Conservation (phyloP, 2,888 invertebrate species). For the Lasiommata megera region DNA sequence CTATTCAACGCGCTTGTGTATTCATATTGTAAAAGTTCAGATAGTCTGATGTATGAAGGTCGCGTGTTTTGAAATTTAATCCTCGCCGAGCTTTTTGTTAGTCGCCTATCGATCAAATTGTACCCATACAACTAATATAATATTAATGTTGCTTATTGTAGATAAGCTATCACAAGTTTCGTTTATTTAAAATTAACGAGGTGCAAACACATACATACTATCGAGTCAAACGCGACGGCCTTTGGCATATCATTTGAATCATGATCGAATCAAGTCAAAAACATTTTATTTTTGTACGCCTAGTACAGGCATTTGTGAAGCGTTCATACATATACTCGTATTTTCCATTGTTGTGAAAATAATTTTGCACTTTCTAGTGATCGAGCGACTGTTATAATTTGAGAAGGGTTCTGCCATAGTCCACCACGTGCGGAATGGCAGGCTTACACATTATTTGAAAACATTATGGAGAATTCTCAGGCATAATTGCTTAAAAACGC, state of each 20-base stretch:
- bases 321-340: no score
- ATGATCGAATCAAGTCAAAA: no score
- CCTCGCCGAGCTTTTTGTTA: slow-evolving; percentile 53
- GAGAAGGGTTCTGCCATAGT: no score
- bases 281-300: no score
- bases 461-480: no score
- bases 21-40: slow-evolving; percentile 65
- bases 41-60: slow-evolving; percentile 68
- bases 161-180: slow-evolving; percentile 9
- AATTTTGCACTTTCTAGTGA: no score
- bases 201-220: slow-evolving; percentile 1
- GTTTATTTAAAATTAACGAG: slow-evolving; percentile 13
- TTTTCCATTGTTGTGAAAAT: no score
- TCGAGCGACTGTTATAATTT: no score
- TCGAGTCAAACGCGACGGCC: background rate
- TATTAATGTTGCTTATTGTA: slow-evolving; percentile 20
- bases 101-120: slow-evolving; percentile 30
- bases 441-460: no score
- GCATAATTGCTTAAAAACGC: no score
- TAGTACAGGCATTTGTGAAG: no score
- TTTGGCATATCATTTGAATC: background rate
- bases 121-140: slow-evolving; percentile 20
- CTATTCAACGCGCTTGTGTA: slow-evolving; percentile 48
- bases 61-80: slow-evolving; percentile 62
- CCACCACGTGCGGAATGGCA: no score